Evolutionary conservation across 2,797 vertebrate species (phyloP).

Genomic region (Peromyscus eremicus): DNA sequence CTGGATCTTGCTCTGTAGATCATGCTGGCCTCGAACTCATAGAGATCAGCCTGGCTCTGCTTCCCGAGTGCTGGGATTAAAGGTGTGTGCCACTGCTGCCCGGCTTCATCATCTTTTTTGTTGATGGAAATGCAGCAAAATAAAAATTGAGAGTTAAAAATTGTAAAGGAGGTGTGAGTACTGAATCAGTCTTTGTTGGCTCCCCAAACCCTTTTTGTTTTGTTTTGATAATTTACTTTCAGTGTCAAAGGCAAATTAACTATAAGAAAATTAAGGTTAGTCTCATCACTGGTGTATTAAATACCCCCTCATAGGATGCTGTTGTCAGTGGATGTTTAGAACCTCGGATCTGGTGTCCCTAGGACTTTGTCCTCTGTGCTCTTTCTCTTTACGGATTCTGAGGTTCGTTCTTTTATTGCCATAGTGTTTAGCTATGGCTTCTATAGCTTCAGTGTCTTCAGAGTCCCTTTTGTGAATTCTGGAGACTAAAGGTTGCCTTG

Average conservation of each 20-base stretch:
- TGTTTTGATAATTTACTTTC: not conserved
- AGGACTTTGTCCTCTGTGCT: not conserved
- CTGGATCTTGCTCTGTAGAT: too few relatives aligned
- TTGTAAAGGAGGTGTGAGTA: not conserved
- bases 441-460: not conserved
- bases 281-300: not conserved
- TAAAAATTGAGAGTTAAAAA: not conserved
- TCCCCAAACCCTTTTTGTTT: not conserved
- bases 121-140: not conserved
- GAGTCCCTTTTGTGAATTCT: not conserved
- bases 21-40: too few relatives aligned
- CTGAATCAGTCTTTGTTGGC: not conserved
- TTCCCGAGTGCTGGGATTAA: too few relatives aligned
- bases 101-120: not conserved
- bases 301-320: not conserved
- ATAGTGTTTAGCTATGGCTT: not conserved
- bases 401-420: not conserved
- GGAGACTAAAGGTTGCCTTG: not conserved
- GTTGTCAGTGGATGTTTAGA: not conserved
- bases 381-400: not conserved
- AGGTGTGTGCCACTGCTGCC: too few relatives aligned
- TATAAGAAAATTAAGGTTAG: not conserved
- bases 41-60: too few relatives aligned
- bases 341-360: not conserved
- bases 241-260: conserved; percentile 17